Conservation (phyloP, 2,888 invertebrate species). For the Orchesella flavescens region DNA sequence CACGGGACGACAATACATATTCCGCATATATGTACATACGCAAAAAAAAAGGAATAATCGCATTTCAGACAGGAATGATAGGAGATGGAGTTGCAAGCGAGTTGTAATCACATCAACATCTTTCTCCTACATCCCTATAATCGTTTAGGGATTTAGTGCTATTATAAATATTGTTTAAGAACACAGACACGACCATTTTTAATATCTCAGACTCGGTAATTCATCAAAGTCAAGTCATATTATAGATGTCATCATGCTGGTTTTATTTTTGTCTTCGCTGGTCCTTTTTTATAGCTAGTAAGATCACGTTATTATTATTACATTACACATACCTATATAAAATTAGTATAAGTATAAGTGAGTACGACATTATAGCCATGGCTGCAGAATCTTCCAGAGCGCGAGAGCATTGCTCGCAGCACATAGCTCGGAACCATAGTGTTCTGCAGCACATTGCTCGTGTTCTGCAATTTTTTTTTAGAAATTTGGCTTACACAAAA, state of each 20-base stretch:
- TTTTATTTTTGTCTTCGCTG: slow-evolving; percentile 55
- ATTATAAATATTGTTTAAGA: slow-evolving; percentile 27
- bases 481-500: too few species aligned
- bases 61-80: slow-evolving; percentile 49
- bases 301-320: neutral
- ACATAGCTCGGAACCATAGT: too few species aligned
- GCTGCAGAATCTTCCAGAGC: too few species aligned
- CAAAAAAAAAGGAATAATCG: slow-evolving; percentile 39
- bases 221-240: slow-evolving; percentile 49
- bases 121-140: slow-evolving; percentile 54
- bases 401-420: too few species aligned
- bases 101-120: slow-evolving; percentile 35
- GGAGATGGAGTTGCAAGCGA: slow-evolving; percentile 55
- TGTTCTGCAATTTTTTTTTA: too few species aligned
- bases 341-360: too few species aligned
- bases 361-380: too few species aligned
- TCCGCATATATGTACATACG: slow-evolving; percentile 65
- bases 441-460: too few species aligned
- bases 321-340: neutral
- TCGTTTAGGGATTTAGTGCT: slow-evolving; percentile 37
- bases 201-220: slow-evolving; percentile 58
- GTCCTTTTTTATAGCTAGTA: slow-evolving; percentile 8
- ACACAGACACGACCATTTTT: slow-evolving; percentile 53
- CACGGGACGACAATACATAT: slow-evolving; percentile 42
- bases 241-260: slow-evolving; percentile 48